These are phyloP conservation scores for Tympanuchus pallidicinctus DNA, from an alignment of 2,113 vertebrate genomes.

Conservation along the genomic window DNA sequence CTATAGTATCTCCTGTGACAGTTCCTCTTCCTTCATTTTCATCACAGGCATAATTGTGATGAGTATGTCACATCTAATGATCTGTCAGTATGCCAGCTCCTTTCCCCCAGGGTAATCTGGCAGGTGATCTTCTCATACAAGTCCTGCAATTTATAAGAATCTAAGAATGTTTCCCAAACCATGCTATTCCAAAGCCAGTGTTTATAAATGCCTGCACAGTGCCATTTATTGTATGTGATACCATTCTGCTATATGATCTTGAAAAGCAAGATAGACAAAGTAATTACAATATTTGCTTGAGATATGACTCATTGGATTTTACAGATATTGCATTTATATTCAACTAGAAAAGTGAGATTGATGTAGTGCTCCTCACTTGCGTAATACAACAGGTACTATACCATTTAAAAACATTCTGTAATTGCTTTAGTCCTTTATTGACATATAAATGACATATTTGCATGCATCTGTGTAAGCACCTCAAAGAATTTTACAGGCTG, in stretches of 20 bases:
- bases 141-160: background rate
- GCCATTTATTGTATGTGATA: background rate
- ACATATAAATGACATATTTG: conserved; percentile 16
- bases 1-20: background rate
- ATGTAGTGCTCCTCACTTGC: conserved; percentile 39
- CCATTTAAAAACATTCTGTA: conserved; percentile 3
- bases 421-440: conserved; percentile 42
- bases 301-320: conserved; percentile 18
- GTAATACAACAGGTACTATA: background rate
- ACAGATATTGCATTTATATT: conserved; percentile 9
- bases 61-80: background rate
- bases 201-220: background rate
- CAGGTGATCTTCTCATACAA: background rate
- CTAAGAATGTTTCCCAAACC: background rate
- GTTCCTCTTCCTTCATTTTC: background rate
- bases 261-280: background rate
- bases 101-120: background rate
- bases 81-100: background rate
- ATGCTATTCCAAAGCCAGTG: background rate
- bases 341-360: conserved; percentile 18
- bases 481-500: conserved; percentile 19
- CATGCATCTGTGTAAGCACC: conserved; percentile 10
- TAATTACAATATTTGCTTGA: background rate
- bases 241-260: background rate
- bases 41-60: background rate